Evolutionary conservation across 2,113 vertebrate species (phyloP), one percentile per base, ranked within the genome.

Genomic region (Cynoglossus semilaevis): DNA sequence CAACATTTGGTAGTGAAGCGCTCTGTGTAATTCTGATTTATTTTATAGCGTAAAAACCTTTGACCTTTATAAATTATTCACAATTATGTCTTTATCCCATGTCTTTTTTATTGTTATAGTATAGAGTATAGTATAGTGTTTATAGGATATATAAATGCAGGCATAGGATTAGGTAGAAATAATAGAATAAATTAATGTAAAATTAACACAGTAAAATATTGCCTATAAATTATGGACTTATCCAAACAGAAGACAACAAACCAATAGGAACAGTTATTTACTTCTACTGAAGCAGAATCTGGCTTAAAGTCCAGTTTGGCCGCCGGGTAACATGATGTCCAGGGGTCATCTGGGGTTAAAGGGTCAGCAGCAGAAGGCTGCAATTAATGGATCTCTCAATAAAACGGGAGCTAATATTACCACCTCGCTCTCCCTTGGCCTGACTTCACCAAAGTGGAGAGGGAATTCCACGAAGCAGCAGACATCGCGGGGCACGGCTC

Each of bases 311-410:
- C 63, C 15, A 17, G 57, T 72, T 75, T 55, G 44, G 43, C 49
- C 41, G 62, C 49, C 68, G 55, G 59, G 87, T 88, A 91, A 88
- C 83, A 84, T 88, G 87, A 91, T 91, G 88, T 91, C 83, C 69
- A 60, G 68, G 72, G 91, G 88, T 92, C 87, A 88, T 58, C 40
- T 13, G 46, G 53, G 86, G 88, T 87, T 87, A 89, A 63, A 60
- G 71, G 89, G 85, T 91, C 90, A 89, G 72, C 45, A 52, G 84
- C 84, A 88, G 85, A 84, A 87, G 74, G 79, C 88, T 85, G 17
- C 70, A 77, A 90, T 91, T 91, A 91, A 91, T 90, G 89, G 89
- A 89, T 84, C 88, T 85, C 87, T 86, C 87, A 90, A 88, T 91
- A 90, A 90, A 91, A 83, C 55, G 56, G 65, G 76, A 88, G 85